Percentiles rank a stretch among this genome's conserved stretches.
phyloP scores from a whole-genome alignment of 2,888 invertebrate species.

The Parapristionchus giblindavisi region DNA sequence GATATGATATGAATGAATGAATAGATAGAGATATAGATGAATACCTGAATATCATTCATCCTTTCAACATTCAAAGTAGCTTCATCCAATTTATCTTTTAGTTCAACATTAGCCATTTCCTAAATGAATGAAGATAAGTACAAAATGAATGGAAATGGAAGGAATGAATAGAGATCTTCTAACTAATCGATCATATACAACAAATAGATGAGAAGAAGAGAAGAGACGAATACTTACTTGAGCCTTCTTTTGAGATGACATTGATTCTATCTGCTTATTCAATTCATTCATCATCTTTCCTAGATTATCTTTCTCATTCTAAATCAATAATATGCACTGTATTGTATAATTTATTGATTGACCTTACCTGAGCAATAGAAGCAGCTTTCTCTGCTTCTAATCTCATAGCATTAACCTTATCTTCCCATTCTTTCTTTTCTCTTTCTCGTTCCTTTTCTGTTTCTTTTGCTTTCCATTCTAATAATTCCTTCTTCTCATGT shows the following conservation, averaged over 20 bases:
- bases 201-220: slow-evolving; percentile 28
- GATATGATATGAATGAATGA: not conserved
- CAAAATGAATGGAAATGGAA: not conserved
- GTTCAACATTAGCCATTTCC: slow-evolving; percentile 58
- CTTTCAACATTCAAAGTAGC: slow-evolving; percentile 44
- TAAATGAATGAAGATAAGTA: slow-evolving; percentile 8
- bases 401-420: slow-evolving; percentile 44
- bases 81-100: slow-evolving; percentile 54
- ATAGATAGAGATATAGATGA: not conserved
- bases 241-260: slow-evolving; percentile 96
- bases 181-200: slow-evolving; percentile 6
- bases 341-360: slow-evolving; percentile 70
- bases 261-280: slow-evolving; percentile 92
- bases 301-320: slow-evolving; percentile 94
- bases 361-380: slow-evolving; percentile 3
- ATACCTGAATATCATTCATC: slow-evolving; percentile 32
- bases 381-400: slow-evolving; percentile 50
- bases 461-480: slow-evolving; percentile 38
- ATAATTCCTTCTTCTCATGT: slow-evolving; percentile 47
- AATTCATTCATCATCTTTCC: slow-evolving; percentile 98
- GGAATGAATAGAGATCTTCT: slow-evolving; percentile 6
- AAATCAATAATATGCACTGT: slow-evolving; percentile 90
- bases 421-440: slow-evolving; percentile 54
- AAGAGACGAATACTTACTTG: slow-evolving; percentile 76
- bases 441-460: slow-evolving; percentile 42